Conservation (phyloP, 92 coral and sea anemone genomes). For the Metridium senile region DNA sequence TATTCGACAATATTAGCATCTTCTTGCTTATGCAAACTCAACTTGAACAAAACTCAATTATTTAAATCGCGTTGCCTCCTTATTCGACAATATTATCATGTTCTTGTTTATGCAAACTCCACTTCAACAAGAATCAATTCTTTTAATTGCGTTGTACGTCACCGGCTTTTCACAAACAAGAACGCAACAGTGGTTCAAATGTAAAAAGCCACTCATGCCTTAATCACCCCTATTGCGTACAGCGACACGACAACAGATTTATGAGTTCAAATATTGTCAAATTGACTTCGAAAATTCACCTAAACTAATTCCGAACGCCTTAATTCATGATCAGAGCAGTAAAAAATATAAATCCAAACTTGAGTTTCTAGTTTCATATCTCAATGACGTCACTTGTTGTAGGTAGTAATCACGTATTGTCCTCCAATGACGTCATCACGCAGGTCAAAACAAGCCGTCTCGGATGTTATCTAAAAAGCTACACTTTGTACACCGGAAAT, state of each 20-base stretch:
- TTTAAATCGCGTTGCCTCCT: no score
- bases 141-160: no score
- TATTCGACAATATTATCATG: no score
- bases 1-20: no score
- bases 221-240: not conserved
- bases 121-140: no score
- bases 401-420: not conserved
- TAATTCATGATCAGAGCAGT: not conserved
- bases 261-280: not conserved
- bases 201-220: not conserved
- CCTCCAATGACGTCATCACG: not conserved
- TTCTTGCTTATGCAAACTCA: no score
- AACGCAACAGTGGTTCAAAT: no score
- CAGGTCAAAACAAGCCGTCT: not conserved
- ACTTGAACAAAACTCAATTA: no score
- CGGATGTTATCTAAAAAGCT: not conserved
- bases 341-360: no score
- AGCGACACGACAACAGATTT: not conserved
- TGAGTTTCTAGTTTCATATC: not conserved
- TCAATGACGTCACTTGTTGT: not conserved
- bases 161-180: no score
- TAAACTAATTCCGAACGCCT: not conserved
- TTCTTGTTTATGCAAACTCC: no score
- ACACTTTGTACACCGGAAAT: not conserved
- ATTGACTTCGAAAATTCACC: not conserved